Base-by-base conservation (phyloP, 2,888 invertebrate genomes). In the Stenodera caucasica region DNA sequence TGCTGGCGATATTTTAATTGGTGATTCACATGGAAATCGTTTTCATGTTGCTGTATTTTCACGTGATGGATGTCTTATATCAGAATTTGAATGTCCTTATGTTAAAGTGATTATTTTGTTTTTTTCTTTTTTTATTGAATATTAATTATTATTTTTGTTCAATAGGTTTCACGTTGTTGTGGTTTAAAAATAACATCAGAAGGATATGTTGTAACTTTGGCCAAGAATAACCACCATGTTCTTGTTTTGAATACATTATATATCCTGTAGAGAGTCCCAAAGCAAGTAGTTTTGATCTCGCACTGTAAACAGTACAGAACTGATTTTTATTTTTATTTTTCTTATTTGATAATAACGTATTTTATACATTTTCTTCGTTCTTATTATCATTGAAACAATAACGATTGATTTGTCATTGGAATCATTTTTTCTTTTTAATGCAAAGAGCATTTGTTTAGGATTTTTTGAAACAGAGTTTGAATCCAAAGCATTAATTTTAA, bases 221-320 rank as follows among this genome's bases (percentile, higher is more conserved):
- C 97, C 80, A 98, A 98, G 86, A 98, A 97, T 85, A 98, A 98
- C 85, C 97, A 98, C 83, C 96, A 97, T 83, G 97, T 98, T 77
- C 89, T 98, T 82, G 94, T 98, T 81, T 87, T 97, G 82, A 93
- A 94, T 85, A 94, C 94, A 75, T 88, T 94, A 79, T 94, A 94
- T 85, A 92, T 94, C 86, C 88, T 91, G 84, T 92, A 90, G 90
- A 15, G 35, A 53, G 37, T 57, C 82, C 81, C 73, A 71, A 74
- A 72, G 77, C 77, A 78, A 78, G 78, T 77, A 78, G 78, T 70
- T 78, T 77, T 80, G 81, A 81, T 81, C 81, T 81, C 81, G 75
- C 78, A 78, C 75, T 77, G 75, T 76, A 75, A 70, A 75, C 74
- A 74, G 74, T 78, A 77, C 78, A 78, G 80, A 80, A 80, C 80